Conservation (phyloP, 2,888 invertebrate species). For the Pandemis heparana region DNA sequence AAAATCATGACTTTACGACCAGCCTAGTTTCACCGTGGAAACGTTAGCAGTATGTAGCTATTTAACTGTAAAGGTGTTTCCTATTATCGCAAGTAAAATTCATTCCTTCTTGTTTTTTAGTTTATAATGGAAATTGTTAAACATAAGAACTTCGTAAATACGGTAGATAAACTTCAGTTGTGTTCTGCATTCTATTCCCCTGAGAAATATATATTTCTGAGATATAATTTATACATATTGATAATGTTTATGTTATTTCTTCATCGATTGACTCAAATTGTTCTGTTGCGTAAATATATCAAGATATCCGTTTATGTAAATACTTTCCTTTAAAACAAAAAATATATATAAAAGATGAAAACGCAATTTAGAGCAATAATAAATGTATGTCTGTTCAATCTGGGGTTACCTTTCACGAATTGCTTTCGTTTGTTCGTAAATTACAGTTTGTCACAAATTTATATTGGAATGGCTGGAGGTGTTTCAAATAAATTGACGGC, state of each 20-base stretch:
- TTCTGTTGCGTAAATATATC: conserved; percentile 65
- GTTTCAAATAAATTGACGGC: conserved; percentile 29
- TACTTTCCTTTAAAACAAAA: conserved; percentile 65
- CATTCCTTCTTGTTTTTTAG: conserved; percentile 78
- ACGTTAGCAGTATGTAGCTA: conserved; percentile 34
- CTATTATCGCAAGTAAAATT: conserved; percentile 66
- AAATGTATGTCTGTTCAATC: conserved; percentile 50
- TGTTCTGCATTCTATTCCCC: conserved; percentile 63
- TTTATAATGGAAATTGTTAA: conserved; percentile 69
- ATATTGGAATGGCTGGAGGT: conserved; percentile 32
- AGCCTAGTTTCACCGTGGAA: neutral
- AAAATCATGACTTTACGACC: neutral
- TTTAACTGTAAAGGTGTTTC: conserved; percentile 56
- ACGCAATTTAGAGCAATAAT: conserved; percentile 57
- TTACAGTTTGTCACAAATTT: conserved; percentile 44
- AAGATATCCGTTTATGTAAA: conserved; percentile 76
- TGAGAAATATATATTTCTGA: conserved; percentile 63
- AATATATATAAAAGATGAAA: conserved; percentile 54
- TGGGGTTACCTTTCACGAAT: conserved; percentile 44
- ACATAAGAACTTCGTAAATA: conserved; percentile 48
- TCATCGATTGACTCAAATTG: conserved; percentile 58
- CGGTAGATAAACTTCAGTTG: conserved; percentile 55
- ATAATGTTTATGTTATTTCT: conserved; percentile 55
- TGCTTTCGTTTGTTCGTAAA: conserved; percentile 32
- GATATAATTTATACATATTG: conserved; percentile 56